Conservation (phyloP, 2,113 vertebrate genomes). For the Albula goreensis region DNA sequence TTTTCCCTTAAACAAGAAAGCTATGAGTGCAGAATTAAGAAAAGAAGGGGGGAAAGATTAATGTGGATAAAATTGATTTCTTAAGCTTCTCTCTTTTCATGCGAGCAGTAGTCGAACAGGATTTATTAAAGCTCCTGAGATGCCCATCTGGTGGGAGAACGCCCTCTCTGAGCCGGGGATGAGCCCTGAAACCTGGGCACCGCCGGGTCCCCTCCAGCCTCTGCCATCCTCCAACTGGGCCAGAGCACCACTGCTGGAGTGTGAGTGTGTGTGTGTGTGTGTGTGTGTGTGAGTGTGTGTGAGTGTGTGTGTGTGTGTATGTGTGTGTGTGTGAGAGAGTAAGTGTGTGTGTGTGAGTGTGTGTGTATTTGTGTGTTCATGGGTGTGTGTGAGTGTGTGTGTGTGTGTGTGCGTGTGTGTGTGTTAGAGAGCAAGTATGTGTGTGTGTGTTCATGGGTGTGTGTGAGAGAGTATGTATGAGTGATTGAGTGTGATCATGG, state of each 20-base stretch:
- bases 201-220: slow-evolving; percentile 30
- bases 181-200: slow-evolving; percentile 36
- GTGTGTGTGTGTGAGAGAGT: slow-evolving; percentile 9
- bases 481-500: not conserved
- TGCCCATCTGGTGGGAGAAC: slow-evolving; percentile 53
- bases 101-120: slow-evolving; percentile 57
- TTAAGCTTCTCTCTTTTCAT: slow-evolving; percentile 64
- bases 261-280: slow-evolving; percentile 31
- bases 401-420: not conserved
- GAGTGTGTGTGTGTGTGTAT: slow-evolving; percentile 24
- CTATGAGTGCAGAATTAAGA: slow-evolving; percentile 50
- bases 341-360: not conserved
- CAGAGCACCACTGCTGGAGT: slow-evolving; percentile 12
- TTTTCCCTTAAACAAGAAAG: slow-evolving; percentile 47
- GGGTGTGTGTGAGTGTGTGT: slow-evolving; percentile 29
- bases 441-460: not conserved
- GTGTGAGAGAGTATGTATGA: not conserved
- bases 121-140: slow-evolving; percentile 57
- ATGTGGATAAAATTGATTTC: slow-evolving; percentile 63
- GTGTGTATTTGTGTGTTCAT: not conserved
- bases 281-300: slow-evolving; percentile 1
- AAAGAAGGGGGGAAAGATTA: slow-evolving; percentile 58
- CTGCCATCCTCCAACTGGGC: slow-evolving; percentile 34
- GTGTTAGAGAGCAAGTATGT: not conserved
- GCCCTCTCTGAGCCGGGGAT: slow-evolving; percentile 41